phyloP scores from a whole-genome alignment of 2,113 vertebrate species.

The Cairina moschata region DNA sequence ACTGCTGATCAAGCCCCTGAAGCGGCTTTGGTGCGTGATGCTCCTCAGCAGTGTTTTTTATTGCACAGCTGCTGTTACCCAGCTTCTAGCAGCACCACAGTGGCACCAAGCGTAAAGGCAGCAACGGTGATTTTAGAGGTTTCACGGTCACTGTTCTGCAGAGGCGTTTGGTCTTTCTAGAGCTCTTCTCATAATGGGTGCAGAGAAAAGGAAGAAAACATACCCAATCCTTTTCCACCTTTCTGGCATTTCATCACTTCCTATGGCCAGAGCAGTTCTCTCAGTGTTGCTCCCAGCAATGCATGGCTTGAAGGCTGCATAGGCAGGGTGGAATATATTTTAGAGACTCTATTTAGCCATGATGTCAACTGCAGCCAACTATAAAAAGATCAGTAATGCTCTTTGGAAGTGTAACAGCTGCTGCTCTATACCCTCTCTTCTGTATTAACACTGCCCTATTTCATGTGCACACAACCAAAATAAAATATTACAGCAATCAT shows the following conservation, averaged over 20 bases:
- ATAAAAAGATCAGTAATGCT: slow-evolving; percentile 63
- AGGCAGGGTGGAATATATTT: slow-evolving; percentile 1
- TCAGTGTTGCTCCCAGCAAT: neutral
- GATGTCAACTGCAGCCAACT: slow-evolving; percentile 62
- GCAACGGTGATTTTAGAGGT: neutral
- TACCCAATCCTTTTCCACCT: neutral
- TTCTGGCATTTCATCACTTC: neutral
- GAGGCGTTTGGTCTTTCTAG: neutral
- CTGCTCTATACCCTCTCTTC: slow-evolving; percentile 14
- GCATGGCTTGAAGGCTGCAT: neutral
- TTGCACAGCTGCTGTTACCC: neutral
- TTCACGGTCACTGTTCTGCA: neutral
- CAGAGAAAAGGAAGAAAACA: neutral
- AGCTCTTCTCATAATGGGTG: neutral
- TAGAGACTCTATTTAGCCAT: slow-evolving; percentile 36
- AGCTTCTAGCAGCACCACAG: neutral
- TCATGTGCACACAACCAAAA: slow-evolving; percentile 32
- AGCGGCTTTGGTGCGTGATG: neutral
- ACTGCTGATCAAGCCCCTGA: neutral
- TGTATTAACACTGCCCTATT: slow-evolving; percentile 44
- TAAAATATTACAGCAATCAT: slow-evolving; percentile 34
- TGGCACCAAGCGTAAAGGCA: neutral
- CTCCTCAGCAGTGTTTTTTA: neutral
- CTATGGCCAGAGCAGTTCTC: neutral
- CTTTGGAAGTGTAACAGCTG: slow-evolving; percentile 65